These are phyloP conservation scores for Channa argus DNA, from an alignment of 2,113 vertebrate species.

Conservation along the genomic window DNA sequence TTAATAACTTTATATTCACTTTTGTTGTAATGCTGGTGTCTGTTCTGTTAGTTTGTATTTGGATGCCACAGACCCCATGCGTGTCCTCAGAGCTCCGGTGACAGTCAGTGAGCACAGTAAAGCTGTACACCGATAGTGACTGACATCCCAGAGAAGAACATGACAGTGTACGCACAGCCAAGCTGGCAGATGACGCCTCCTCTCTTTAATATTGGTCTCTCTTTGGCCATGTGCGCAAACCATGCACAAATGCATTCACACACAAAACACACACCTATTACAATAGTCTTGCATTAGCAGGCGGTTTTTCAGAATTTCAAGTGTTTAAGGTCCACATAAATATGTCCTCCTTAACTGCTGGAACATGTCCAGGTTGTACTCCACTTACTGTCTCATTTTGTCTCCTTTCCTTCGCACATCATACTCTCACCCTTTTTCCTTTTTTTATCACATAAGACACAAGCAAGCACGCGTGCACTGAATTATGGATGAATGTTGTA, in stretches of 20 bases:
- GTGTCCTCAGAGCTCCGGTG: constrained; percentile 39
- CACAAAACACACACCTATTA: neutral
- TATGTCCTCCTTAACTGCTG: constrained; percentile 52
- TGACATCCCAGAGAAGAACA: constrained; percentile 66
- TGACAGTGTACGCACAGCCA: constrained; percentile 58
- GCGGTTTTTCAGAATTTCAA: neutral
- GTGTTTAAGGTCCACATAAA: constrained; percentile 57
- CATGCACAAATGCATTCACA: neutral
- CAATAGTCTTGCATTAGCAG: constrained; percentile 26
- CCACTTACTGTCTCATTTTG: constrained; percentile 53
- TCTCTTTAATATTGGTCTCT: constrained; percentile 65
- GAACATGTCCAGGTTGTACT: constrained; percentile 65
- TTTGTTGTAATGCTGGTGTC: neutral
- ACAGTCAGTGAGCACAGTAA: constrained; percentile 29
- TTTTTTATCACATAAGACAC: constrained; percentile 10
- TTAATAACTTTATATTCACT: constrained; percentile 13
- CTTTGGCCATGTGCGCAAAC: constrained; percentile 25
- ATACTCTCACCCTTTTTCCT: neutral
- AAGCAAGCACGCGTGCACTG: constrained; percentile 55
- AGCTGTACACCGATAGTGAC: constrained; percentile 54
- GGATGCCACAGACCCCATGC: constrained; percentile 14
- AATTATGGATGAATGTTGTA: constrained; percentile 78
- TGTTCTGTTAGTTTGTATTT: constrained; percentile 19
- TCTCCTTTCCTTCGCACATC: constrained; percentile 51
- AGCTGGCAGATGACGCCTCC: constrained; percentile 51